These are phyloP conservation scores for Torymus aiolomorphi DNA, from an alignment of 2,888 invertebrate species.

Conservation along the genomic window DNA sequence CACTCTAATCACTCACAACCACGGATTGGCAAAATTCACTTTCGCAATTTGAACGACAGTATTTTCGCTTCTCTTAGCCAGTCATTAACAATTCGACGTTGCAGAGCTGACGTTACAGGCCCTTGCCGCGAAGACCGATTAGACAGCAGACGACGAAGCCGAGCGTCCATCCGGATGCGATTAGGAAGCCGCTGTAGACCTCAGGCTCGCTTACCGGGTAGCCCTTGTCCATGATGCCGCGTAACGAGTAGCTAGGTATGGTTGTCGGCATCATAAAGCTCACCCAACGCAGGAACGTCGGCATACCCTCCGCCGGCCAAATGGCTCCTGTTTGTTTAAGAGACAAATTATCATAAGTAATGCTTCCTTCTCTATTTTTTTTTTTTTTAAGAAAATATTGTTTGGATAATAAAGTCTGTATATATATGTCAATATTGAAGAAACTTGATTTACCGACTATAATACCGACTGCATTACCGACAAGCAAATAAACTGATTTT, in stretches of 20 bases:
- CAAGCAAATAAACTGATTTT: too few relatives aligned
- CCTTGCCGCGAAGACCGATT: constrained; percentile 74
- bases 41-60: too few relatives aligned
- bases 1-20: too few relatives aligned
- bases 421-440: too few relatives aligned
- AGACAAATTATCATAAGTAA: too few relatives aligned
- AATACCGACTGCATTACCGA: too few relatives aligned
- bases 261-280: constrained; percentile 87
- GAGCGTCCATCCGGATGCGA: constrained; percentile 81
- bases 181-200: constrained; percentile 85
- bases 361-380: not conserved
- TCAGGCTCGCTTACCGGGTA: constrained; percentile 81
- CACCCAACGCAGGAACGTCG: constrained; percentile 78
- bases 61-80: too few relatives aligned
- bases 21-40: too few relatives aligned
- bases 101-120: not conserved
- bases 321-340: constrained; percentile 77
- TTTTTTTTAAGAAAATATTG: not conserved
- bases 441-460: too few relatives aligned
- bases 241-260: constrained; percentile 84
- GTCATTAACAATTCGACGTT: too few relatives aligned
- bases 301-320: constrained; percentile 86
- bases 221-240: constrained; percentile 87
- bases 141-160: constrained; percentile 79
- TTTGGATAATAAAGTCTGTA: too few relatives aligned